Evolutionary conservation across 2,797 vertebrate genomes (phyloP).

Genomic region (Pseudomugil tenellus): DNA sequence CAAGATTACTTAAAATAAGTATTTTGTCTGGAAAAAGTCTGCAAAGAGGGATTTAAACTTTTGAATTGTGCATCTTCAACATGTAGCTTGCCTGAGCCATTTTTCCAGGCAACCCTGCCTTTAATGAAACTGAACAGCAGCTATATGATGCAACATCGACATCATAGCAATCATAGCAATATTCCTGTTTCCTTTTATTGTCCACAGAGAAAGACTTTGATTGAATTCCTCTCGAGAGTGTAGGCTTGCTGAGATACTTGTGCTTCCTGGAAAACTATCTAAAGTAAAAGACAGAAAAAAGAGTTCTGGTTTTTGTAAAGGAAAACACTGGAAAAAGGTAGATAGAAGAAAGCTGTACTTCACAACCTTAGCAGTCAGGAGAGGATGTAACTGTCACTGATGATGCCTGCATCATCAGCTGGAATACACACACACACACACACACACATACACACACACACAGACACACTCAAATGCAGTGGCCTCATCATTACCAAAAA

Average conservation of each 20-base stretch:
- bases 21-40: too few relatives aligned
- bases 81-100: too few relatives aligned
- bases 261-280: neutral
- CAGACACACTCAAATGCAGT: neutral
- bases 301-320: neutral
- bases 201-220: constrained; percentile 5
- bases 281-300: neutral
- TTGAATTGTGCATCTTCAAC: too few relatives aligned
- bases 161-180: constrained; percentile 8
- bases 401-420: constrained; percentile 29
- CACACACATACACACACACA: constrained; percentile 1
- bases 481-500: constrained; percentile 43
- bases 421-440: constrained; percentile 9
- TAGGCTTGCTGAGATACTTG: neutral
- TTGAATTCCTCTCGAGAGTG: neutral
- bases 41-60: too few relatives aligned
- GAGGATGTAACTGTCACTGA: constrained; percentile 35
- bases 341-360: constrained; percentile 19
- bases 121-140: too few relatives aligned
- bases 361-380: constrained; percentile 20
- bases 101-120: too few relatives aligned
- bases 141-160: neutral
- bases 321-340: neutral
- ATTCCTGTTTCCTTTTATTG: constrained; percentile 8
- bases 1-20: too few relatives aligned